Conservation (phyloP, 2,113 vertebrate species). For the Grantiella picta region DNA sequence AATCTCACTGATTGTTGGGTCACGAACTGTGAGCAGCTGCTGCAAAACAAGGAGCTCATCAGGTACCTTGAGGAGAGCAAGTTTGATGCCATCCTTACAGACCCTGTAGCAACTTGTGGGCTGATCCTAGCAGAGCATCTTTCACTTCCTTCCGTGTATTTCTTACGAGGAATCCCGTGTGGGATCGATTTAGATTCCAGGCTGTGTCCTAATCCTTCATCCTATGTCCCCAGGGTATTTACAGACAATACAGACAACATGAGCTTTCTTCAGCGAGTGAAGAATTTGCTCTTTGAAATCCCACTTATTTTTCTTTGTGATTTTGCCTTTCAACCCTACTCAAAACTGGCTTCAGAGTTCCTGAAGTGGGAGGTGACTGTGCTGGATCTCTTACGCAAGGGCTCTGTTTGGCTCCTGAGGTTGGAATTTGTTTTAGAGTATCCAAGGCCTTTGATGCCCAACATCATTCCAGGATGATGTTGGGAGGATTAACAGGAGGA, state of each 20-base stretch:
- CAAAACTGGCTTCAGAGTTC: conserved; percentile 66
- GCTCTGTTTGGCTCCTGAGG: conserved; percentile 83
- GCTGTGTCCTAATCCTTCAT: conserved; percentile 77
- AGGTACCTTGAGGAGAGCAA: background rate
- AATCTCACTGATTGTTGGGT: rapidly evolving
- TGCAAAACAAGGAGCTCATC: conserved; percentile 75
- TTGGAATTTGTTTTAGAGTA: conserved; percentile 77
- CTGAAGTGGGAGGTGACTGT: conserved; percentile 68
- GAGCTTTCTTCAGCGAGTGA: conserved; percentile 78
- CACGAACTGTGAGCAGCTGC: background rate
- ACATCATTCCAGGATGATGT: conserved; percentile 75
- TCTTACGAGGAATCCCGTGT: conserved; percentile 69
- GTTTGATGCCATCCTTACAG: background rate
- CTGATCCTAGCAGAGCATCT: background rate
- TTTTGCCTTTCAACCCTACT: conserved; percentile 48
- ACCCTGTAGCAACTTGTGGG: background rate
- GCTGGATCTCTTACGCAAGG: conserved; percentile 67
- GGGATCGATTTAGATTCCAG: conserved; percentile 69
- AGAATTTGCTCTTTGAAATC: conserved; percentile 61
- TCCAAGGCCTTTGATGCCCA: conserved; percentile 84
- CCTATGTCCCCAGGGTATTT: conserved; percentile 66
- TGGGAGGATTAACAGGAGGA: too few relatives aligned
- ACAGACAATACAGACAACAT: conserved; percentile 57
- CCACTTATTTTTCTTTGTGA: background rate
- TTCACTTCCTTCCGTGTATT: background rate